A percentile compares a stretch with the other conserved stretches of the same genome.
These are phyloP conservation scores for Nomada goodeniana DNA, from an alignment of 2,888 invertebrate genomes.

Conservation along the genomic window DNA sequence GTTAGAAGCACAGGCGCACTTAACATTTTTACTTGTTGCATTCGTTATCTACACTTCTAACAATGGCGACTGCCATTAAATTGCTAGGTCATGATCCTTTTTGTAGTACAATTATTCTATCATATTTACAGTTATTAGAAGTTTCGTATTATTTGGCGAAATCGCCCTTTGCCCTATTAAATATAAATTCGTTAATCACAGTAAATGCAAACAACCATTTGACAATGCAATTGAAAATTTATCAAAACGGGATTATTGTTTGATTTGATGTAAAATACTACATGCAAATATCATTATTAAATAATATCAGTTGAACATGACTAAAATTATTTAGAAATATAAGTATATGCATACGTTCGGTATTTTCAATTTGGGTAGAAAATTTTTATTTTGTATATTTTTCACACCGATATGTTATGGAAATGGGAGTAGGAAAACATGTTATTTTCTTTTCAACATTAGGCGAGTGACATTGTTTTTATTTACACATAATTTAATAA, in stretches of 20 bases:
- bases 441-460: slow-evolving; percentile 32
- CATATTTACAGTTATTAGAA: background rate
- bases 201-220: background rate
- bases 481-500: slow-evolving; percentile 68
- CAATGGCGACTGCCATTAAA: background rate
- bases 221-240: background rate
- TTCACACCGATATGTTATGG: background rate
- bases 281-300: background rate
- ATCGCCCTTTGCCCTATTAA: background rate
- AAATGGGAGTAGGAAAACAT: background rate
- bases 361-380: background rate
- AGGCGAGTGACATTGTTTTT: slow-evolving; percentile 43
- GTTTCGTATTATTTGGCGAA: background rate
- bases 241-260: background rate
- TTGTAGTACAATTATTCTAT: background rate
- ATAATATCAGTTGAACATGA: background rate
- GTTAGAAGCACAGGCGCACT: background rate
- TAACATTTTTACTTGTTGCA: background rate
- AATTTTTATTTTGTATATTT: background rate
- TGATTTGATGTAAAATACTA: background rate
- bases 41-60: background rate
- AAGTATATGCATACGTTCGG: background rate
- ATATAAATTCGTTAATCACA: slow-evolving; percentile 1
- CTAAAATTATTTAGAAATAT: background rate
- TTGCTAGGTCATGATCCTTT: background rate